phyloP scores from a whole-genome alignment of 2,797 vertebrate genomes.

The Dromococcyx pavoninus region DNA sequence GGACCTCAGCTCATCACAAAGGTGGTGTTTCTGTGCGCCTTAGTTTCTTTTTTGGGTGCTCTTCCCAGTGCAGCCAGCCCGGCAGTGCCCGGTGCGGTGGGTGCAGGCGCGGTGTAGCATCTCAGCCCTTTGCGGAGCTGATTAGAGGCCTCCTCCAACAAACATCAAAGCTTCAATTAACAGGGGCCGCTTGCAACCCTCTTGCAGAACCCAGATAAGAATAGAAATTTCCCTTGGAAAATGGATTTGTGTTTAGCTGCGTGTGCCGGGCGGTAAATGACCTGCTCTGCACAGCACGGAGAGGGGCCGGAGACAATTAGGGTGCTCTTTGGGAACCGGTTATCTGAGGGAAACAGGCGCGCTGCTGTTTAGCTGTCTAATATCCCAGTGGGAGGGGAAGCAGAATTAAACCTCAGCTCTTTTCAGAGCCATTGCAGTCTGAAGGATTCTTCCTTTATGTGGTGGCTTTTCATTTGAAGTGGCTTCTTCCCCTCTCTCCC shows the following conservation, averaged over 20 bases:
- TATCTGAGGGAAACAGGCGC: conserved; percentile 80
- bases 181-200: conserved; percentile 72
- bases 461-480: background rate
- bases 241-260: conserved; percentile 78
- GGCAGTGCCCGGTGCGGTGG: background rate
- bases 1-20: rapidly evolving
- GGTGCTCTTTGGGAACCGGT: conserved; percentile 74
- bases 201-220: conserved; percentile 82
- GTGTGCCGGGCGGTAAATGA: conserved; percentile 74
- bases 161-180: conserved; percentile 79
- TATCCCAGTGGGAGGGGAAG: conserved; percentile 70
- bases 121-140: conserved; percentile 45
- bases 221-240: conserved; percentile 78
- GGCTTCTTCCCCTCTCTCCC: conserved; percentile 52
- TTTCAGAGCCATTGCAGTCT: conserved; percentile 37
- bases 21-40: rapidly evolving
- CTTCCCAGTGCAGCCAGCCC: rapidly evolving
- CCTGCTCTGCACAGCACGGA: conserved; percentile 63
- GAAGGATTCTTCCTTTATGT: conserved; percentile 29
- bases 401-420: conserved; percentile 53
- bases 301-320: conserved; percentile 77
- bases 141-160: conserved; percentile 73
- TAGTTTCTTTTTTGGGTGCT: rapidly evolving
- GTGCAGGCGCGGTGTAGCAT: background rate
- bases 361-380: conserved; percentile 74